phyloP scores from a whole-genome alignment of 1,140 invertebrate genomes.

The Sitobion miscanthi region DNA sequence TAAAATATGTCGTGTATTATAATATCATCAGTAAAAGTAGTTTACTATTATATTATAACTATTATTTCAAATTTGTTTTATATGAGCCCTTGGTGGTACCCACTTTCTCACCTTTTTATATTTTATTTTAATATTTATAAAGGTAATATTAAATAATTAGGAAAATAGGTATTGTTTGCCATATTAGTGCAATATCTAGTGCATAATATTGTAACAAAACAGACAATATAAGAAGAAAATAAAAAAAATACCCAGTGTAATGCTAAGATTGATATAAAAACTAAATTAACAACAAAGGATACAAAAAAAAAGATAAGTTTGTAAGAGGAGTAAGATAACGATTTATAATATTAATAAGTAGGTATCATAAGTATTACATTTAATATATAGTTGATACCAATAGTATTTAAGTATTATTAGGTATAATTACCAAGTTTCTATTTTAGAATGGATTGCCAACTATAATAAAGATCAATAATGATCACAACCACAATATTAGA shows the following conservation, averaged over 20 bases:
- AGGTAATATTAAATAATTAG: no score
- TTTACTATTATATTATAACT: no score
- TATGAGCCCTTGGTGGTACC: no score
- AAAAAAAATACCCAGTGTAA: neutral
- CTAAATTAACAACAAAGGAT: neutral
- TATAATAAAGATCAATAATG: neutral
- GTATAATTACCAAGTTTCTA: neutral
- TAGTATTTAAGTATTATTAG: neutral
- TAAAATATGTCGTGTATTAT: no score
- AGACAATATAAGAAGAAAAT: neutral
- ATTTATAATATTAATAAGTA: neutral
- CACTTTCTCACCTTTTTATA: no score
- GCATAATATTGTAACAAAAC: neutral
- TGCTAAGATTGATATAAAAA: neutral
- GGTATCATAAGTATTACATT: neutral
- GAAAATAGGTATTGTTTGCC: no score
- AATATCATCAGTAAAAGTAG: no score
- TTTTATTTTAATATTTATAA: no score
- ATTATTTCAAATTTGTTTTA: no score
- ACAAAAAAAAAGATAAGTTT: conserved; percentile 13
- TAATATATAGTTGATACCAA: neutral
- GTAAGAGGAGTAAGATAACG: neutral
- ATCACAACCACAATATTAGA: neutral
- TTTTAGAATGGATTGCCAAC: neutral
- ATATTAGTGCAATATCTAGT: no score